These are phyloP conservation scores for Aporophyla lueneburgensis DNA, from an alignment of 2,888 invertebrate species.

Conservation along the genomic window DNA sequence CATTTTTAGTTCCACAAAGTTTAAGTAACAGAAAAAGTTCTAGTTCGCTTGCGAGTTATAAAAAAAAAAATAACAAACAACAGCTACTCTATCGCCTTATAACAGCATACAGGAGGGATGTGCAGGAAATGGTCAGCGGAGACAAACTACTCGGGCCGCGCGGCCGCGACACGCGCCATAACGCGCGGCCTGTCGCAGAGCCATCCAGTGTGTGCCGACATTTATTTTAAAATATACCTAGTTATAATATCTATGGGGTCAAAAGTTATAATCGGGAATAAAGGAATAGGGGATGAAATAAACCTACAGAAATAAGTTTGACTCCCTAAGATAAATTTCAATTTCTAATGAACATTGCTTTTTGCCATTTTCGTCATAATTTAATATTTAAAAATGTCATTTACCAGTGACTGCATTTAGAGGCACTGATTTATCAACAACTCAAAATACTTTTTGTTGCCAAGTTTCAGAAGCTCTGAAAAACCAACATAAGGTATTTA, in stretches of 20 bases:
- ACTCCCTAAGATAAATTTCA: not conserved
- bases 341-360: no score
- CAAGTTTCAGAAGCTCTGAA: not conserved
- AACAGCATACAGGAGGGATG: conserved; percentile 75
- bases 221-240: conserved; percentile 58
- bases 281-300: not conserved
- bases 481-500: not conserved
- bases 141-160: conserved; percentile 84
- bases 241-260: conserved; percentile 30
- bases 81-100: conserved; percentile 59
- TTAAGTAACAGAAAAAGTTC: not conserved
- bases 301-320: not conserved
- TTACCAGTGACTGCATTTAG: not conserved
- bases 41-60: not conserved
- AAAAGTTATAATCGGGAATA: not conserved
- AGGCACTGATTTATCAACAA: not conserved
- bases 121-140: conserved; percentile 88
- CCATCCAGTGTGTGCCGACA: conserved; percentile 49
- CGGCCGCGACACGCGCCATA: conserved; percentile 88
- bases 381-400: not conserved
- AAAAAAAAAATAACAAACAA: not conserved
- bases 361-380: not conserved
- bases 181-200: conserved; percentile 73
- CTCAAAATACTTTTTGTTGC: no score
- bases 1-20: no score